Evolutionary conservation across 1,140 invertebrate genomes (phyloP).

Genomic region (Brachionus koreanus): DNA sequence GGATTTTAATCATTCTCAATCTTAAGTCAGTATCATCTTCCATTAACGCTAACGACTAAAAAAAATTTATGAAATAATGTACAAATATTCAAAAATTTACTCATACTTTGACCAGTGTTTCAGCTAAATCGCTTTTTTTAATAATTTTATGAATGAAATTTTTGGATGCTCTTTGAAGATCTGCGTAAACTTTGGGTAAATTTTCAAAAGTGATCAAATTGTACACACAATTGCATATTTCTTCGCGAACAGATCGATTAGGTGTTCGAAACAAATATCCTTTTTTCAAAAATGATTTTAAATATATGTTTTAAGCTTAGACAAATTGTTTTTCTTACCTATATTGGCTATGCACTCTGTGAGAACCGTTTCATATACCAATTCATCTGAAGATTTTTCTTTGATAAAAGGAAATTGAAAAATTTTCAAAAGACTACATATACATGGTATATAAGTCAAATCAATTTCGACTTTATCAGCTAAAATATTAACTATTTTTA

Average conservation of each 20-base stretch:
- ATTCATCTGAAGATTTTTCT: conserved; percentile 58
- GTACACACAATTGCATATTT: conserved; percentile 32
- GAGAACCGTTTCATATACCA: conserved; percentile 56
- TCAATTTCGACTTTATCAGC: conserved; percentile 53
- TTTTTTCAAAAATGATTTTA: background rate
- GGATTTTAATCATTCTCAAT: conserved; percentile 51
- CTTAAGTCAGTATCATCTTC: conserved; percentile 53
- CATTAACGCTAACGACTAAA: conserved; percentile 55
- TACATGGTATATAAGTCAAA: conserved; percentile 52
- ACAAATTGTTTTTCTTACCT: conserved; percentile 47
- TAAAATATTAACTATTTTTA: conserved; percentile 56
- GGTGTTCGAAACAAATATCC: conserved; percentile 44
- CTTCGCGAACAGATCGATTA: background rate
- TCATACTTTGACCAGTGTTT: conserved; percentile 56
- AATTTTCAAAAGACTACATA: conserved; percentile 53
- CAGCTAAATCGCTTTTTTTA: conserved; percentile 56
- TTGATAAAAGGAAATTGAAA: conserved; percentile 56
- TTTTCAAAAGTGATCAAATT: conserved; percentile 26
- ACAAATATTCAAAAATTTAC: background rate
- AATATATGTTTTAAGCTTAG: background rate
- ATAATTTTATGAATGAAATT: conserved; percentile 53
- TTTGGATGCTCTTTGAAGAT: conserved; percentile 51
- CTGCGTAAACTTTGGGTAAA: conserved; percentile 47
- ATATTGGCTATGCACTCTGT: conserved; percentile 56
- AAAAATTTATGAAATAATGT: background rate